phyloP scores from a whole-genome alignment of 2,113 vertebrate species.

The Tauraco erythrolophus region DNA sequence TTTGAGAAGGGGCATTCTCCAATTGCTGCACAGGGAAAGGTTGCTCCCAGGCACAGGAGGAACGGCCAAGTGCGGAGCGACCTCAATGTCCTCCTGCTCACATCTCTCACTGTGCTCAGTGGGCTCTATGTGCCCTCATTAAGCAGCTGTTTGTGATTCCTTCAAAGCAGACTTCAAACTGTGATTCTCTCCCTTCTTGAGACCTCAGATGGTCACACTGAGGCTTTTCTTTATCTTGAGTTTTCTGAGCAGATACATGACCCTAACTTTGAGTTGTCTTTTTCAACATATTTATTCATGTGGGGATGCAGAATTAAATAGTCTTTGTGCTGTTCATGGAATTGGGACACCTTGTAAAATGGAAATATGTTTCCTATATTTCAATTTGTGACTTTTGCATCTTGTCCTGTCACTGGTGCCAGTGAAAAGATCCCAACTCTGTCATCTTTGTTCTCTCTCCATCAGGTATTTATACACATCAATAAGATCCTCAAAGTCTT shows the following conservation, averaged over 20 bases:
- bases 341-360: background rate
- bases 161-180: background rate
- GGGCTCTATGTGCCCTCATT: background rate
- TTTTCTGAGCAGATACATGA: background rate
- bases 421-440: background rate
- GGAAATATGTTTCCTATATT: background rate
- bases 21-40: background rate
- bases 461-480: background rate
- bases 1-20: background rate
- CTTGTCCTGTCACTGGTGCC: background rate
- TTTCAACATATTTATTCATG: background rate
- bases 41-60: background rate
- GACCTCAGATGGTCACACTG: background rate
- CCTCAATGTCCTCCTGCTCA: background rate
- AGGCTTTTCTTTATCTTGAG: background rate
- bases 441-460: background rate
- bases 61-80: accelerated
- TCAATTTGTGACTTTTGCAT: background rate
- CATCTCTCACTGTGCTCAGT: background rate
- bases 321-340: background rate
- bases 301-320: background rate
- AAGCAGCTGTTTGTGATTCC: background rate
- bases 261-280: background rate
- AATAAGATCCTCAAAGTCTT: background rate
- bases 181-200: background rate